Base-by-base conservation (phyloP, 2,888 invertebrate species). In the Salticus scenicus region DNA sequence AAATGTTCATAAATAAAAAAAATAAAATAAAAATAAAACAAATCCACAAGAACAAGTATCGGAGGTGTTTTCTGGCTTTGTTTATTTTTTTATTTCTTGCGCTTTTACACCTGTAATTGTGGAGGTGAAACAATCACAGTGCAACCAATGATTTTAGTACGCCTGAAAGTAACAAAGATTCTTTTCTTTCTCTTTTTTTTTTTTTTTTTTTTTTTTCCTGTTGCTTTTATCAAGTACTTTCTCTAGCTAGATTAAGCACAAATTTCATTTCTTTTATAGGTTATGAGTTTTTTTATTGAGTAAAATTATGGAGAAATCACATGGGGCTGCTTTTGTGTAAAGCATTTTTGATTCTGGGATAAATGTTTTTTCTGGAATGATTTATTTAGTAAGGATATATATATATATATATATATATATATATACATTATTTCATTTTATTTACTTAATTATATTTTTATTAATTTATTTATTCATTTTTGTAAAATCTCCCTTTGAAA, bases 101-200 rank as follows among this genome's bases (percentile, higher is more conserved):
- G 63, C 67, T 83, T 76, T 84, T 84, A 84, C 77, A 84, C 73
- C 83, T 84, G 57, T 73, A 73, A 72, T 77, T 51, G 64, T 64
- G 41, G 42, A 75, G 70, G 70, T 75, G 81, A 75, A 63, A 81
- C 81, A 81, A 75, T 75, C 70, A 81, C 81, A 63, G 41, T 75
- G 69, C 64, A 63, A 42, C 70, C 33, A 74, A 69, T 64, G 30
- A 42, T 33, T 63, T 37, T 41, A 81, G 51, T 41, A 81, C 75
- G 75, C 74, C 75, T 51, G 70, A 66, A 63, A 74, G 57, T 64
- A 71, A 41, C 64, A 41, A 63, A 37, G 42, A 67, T 57, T 31
- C 10, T 10, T 12, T 73, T 73, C 37, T 31, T 24, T 72, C 17
- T 42, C 27, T 14, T 24, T n/a, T n/a, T n/a, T n/a, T n/a, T n/a